Evolutionary conservation across 2,888 invertebrate genomes (phyloP), one percentile per base, ranked within the genome.

Genomic region (Hydroisotoma schaefferi): DNA sequence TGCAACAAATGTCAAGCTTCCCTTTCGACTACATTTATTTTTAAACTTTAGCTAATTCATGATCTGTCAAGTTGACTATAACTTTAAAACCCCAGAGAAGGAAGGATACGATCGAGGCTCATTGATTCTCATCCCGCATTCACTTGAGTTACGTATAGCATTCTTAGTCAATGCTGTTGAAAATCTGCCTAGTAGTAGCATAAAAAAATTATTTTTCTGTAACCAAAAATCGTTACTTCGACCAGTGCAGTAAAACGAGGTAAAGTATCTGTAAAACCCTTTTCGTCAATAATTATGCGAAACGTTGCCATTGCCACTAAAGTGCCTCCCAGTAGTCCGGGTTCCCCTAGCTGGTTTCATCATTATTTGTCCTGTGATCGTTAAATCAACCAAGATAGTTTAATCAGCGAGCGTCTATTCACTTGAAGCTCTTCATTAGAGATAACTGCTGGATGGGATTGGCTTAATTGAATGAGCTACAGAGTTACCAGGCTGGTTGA

Each of bases 21-120:
- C 65, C 63, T 61, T 65, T 53, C 47, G 63, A 65, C 63, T 63
- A 59, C 69, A 69, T 69, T 69, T 69, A 69, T 69, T 67, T 69
- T 69, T 67, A 69, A 69, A 67, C 69, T 43, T 37, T 59, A 63
- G 59, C 69, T 65, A 69, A 67, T 66, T 67, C 69, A 65, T 62
- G 57, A 61, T 47, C 55, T 63, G 62, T 58, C 62, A 63, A n/a
- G 52, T 43, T 43, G 46, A 18, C 52, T 23, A 18, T 38, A 26
- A 29, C 54, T 47, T 40, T 40, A 40, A 15, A 15, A 20, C 40
- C 33, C 54, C 43, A 33, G 40, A 48, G 48, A 59, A 48, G n/a
- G n/a, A n/a, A n/a, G n/a, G n/a, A 40, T 40, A 20, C n/a, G 40
- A 15, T 40, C 20, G 15, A 15, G 15, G n/a, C n/a, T 40, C 40